A percentile compares a stretch with the other conserved stretches of the same genome.
Evolutionary conservation across 2,113 vertebrate species (phyloP).

Genomic region (Cephalopterus ornatus): DNA sequence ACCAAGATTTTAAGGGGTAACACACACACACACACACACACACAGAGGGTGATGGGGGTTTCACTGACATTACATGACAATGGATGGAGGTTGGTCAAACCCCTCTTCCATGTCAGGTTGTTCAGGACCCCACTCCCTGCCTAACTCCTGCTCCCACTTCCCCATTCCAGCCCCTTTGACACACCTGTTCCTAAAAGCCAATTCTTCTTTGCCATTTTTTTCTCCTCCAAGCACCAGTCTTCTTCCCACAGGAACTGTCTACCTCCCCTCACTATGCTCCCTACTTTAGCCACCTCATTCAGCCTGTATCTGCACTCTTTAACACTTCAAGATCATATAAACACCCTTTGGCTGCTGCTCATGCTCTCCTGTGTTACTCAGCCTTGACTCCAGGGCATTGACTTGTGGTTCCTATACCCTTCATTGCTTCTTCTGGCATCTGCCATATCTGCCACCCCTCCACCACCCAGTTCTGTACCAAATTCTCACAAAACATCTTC

Average conservation of each 20-base stretch:
- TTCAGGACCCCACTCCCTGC: not conserved
- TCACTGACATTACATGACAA: not conserved
- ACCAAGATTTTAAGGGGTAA: not conserved
- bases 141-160: not conserved
- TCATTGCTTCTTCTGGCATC: not conserved
- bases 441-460: not conserved
- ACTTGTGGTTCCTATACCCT: not conserved
- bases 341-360: not conserved
- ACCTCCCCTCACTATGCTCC: not conserved
- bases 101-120: not conserved
- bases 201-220: not conserved
- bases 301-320: not conserved
- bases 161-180: not conserved
- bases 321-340: not conserved
- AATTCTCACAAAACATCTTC: not conserved
- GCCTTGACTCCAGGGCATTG: not conserved
- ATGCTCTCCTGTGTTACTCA: accelerated
- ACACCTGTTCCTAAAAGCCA: not conserved
- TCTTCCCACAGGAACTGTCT: not conserved
- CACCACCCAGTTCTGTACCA: not conserved
- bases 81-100: not conserved
- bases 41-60: accelerated
- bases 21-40: not conserved
- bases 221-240: not conserved
- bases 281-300: not conserved